Evolutionary conservation across 2,888 invertebrate species (phyloP), one percentile per base, ranked within the genome.

Genomic region (Spilosoma lubricipeda): DNA sequence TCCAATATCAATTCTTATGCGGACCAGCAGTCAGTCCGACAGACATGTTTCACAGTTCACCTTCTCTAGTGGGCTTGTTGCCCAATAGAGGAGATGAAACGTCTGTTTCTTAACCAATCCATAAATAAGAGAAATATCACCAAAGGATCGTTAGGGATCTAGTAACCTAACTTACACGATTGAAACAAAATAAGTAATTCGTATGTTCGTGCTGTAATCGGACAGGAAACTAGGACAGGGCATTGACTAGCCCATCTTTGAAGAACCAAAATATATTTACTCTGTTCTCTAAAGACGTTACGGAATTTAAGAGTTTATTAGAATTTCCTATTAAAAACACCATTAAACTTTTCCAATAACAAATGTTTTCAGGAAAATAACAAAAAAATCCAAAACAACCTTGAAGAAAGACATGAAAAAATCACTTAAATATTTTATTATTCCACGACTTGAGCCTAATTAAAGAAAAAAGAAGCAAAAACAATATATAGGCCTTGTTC

Each of bases 401-500:
- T 63, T 30, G 63, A 30, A 18, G 5, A 63, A 15, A 63, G 63
- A 7, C 68, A 72, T 77, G 72, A 39, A 83, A 76, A 76, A 86
- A 85, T 82, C 78, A 85, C 85, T 85, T 82, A 80, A 84, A 88
- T 87, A 88, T 86, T 90, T 88, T 82, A 86, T 88, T 86, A 88
- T 88, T 85, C 86, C 80, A 81, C 81, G 81, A 80, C 84, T 85
- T 84, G 82, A 80, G 84, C 83, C 88, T 91, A 92, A 92, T 92
- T 92, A 91, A 90, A 89, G 88, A 88, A 87, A 87, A 85, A 84
- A 87, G 86, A 78, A 84, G 79, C 77, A 83, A 87, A 91, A 91
- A 90, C 90, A 91, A 90, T 88, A 90, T 86, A 88, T 87, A 85
- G 84, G 84, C 79, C 79, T 84, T 85, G 85, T 85, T 86, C 86